Base-by-base conservation (phyloP, 2,888 invertebrate species). In the Heliconius sara region DNA sequence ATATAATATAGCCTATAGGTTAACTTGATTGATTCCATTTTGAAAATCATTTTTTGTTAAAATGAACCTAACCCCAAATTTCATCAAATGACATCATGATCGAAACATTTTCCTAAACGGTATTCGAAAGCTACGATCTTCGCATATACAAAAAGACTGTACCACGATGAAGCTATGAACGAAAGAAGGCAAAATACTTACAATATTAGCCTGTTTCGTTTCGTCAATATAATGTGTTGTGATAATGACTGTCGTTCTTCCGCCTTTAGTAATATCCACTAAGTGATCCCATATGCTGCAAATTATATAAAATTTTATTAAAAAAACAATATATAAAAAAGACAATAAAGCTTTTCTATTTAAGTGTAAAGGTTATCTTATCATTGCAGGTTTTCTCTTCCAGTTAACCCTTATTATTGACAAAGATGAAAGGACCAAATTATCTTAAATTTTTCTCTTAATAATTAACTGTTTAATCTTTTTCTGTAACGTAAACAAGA, bases 141-240 rank as follows among this genome's bases (percentile, higher is more conserved):
- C 22, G 22, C 3, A n/a, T 57, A 9, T 57, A 57, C 9, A n/a
- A 57, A 22, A n/a, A 57, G 57, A n/a, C 16, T 52, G 52, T 5
- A 52, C 16, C 52, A 5, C 52, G 52, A 52, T 19, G 16, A 3
- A 4, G 47, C 5, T 10, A 13, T 47, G 13, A 13, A 47, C 13
- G 3, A 5, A 43, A 71, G 34, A 34, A 34, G 16, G 16, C 13
- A 10, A n/a, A 60, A 10, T 60, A 60, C 97, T 96, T 92, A 97
- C 97, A 87, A 97, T 96, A 86, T 97, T 96, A 27, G 98, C 98
- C 91, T 98, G 98, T 84, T 97, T 96, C 1, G 98, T 98, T 89
- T 98, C 98, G 83, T 98, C 98, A 83, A 98, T 98, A 87, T 98
- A 98, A 94, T 98, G 98, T 12, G 98, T 98, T 2, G 98, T 98